Base-by-base conservation (phyloP, 2,113 vertebrate species). In the Penelope pileata region DNA sequence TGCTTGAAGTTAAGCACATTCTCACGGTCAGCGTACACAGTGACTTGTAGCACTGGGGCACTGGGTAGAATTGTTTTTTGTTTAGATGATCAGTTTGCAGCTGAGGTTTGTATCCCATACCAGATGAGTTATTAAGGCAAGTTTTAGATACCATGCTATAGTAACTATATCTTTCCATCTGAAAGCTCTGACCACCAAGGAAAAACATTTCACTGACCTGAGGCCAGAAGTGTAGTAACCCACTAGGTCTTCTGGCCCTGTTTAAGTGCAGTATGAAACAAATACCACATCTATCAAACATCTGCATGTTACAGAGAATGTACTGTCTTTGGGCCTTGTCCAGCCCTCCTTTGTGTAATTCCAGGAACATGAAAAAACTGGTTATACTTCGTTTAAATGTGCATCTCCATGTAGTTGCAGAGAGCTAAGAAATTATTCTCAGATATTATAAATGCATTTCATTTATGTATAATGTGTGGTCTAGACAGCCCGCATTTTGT, bases 201-300 rank as follows among this genome's bases (percentile, higher is more conserved):
- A 76, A 78, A 88, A 94, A 59, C 1, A 4, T 86, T 86, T 84
- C 34, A 48, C 50, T 78, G 76, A 93, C 85, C 88, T 54, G 16
- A 60, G 63, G 76, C 63, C 63, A 77, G 30, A 62, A 90, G 50
- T 32, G 23, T 29, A 83, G 79, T 73, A 86, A 87, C 75, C 45
- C 59, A 73, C 32, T 32, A 78, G 34, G 34, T 48, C 64, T 94
- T 92, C 73, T 94, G 88, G 56, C 88, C 88, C 48, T n/a, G 21
- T 86, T 94, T 73, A 54, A 88, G 47, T 83, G 51, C 64, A 21
- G 10, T 59, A 3, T 91, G 60, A 92, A 86, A 81, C 40, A 88
- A 88, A 86, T 83, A 88, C 76, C 85, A 88, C 51, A 69, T 79
- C 86, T 81, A 83, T 86, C 88, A 75, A 56, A 32, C n/a, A 86